phyloP scores from a whole-genome alignment of 1,140 invertebrate genomes.

The Drosophila ironensis region DNA sequence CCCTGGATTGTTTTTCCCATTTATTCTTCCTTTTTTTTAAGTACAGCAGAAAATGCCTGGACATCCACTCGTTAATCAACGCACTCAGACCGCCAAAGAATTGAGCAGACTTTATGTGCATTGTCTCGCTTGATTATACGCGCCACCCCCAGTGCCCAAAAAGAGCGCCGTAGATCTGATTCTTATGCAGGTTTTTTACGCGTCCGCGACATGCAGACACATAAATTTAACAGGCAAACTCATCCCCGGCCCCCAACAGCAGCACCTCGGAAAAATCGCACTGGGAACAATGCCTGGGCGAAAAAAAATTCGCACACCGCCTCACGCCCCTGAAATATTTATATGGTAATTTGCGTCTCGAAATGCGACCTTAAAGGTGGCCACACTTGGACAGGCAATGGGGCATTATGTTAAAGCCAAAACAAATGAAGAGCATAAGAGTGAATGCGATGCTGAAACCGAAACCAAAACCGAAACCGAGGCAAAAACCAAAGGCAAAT shows the following conservation, averaged over 20 bases:
- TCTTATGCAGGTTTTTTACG: conserved; percentile 66
- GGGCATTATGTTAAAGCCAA: conserved; percentile 34
- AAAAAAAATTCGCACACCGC: conserved; percentile 1
- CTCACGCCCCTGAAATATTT: conserved; percentile 9
- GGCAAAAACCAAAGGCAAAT: background rate
- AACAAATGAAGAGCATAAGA: conserved; percentile 67
- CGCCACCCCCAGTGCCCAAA: conserved; percentile 19
- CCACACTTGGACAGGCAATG: conserved; percentile 40
- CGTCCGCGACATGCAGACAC: conserved; percentile 69
- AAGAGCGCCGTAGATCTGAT: conserved; percentile 47
- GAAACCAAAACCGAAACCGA: conserved; percentile 31
- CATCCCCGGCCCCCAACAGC: background rate
- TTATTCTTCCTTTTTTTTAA: background rate
- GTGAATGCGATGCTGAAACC: conserved; percentile 54
- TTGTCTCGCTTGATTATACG: conserved; percentile 76
- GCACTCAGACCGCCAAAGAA: conserved; percentile 28
- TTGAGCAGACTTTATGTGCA: conserved; percentile 57
- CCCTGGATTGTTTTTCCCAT: no score
- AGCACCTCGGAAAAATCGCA: background rate
- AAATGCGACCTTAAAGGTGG: conserved; percentile 35
- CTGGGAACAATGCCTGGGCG: conserved; percentile 30
- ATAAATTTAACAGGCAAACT: conserved; percentile 58
- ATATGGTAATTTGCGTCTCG: conserved; percentile 44
- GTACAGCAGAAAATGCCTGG: background rate
- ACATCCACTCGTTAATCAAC: conserved; percentile 46